Conservation (phyloP, 64 coral and sea anemone genomes). For the Pachyseris speciosa region DNA sequence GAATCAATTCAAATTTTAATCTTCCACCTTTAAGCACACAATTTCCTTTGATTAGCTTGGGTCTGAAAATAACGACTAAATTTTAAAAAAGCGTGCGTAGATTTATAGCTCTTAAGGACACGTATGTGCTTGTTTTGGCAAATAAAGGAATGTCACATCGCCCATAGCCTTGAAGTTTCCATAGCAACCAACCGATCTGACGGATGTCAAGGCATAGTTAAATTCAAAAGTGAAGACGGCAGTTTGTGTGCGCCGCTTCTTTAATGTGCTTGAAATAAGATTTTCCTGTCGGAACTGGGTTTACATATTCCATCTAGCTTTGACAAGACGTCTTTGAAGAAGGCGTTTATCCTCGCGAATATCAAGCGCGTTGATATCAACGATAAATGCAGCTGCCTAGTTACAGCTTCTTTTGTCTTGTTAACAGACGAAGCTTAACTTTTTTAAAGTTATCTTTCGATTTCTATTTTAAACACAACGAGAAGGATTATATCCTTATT, state of each 20-base stretch:
- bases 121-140: not conserved
- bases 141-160: not conserved
- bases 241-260: not conserved
- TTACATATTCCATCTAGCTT: not conserved
- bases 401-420: not conserved
- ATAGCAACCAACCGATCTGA: not conserved
- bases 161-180: not conserved
- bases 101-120: not conserved
- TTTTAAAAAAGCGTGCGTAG: not conserved
- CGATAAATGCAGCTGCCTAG: not conserved
- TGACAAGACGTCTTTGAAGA: not conserved
- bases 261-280: not conserved
- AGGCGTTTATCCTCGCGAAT: not conserved
- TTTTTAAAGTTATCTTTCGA: not conserved
- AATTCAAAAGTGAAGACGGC: not conserved
- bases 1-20: too few species aligned
- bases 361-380: not conserved
- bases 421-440: not conserved
- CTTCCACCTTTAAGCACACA: too few species aligned
- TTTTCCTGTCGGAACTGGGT: not conserved
- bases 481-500: not conserved
- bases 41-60: too few species aligned
- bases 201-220: not conserved
- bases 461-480: not conserved
- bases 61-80: too few species aligned